Percentiles rank a stretch among this genome's conserved stretches.
phyloP scores from a whole-genome alignment of 2,888 invertebrate species.

The Agrochola lychnidis region DNA sequence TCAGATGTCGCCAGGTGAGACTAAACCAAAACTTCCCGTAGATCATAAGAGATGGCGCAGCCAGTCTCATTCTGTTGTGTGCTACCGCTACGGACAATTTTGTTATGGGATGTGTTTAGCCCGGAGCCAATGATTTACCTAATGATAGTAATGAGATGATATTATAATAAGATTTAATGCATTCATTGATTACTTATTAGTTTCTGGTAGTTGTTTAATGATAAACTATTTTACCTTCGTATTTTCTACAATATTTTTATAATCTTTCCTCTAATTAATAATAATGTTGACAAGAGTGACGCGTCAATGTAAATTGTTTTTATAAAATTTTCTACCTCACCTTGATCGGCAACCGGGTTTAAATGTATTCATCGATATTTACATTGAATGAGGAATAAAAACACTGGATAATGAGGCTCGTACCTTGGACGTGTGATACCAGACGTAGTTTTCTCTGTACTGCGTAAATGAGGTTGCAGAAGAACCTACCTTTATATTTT shows the following conservation, averaged over 20 bases:
- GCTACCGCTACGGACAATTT: not conserved
- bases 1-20: conserved; percentile 72
- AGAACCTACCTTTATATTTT: conserved; percentile 34
- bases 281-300: conserved; percentile 28
- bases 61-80: conserved; percentile 59
- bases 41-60: conserved; percentile 77
- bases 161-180: conserved; percentile 23
- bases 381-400: conserved; percentile 65
- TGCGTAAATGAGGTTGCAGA: conserved; percentile 51
- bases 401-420: conserved; percentile 57
- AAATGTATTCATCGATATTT: conserved; percentile 63
- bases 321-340: conserved; percentile 50
- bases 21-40: conserved; percentile 48
- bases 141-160: conserved; percentile 38
- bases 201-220: not conserved
- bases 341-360: conserved; percentile 60
- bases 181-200: conserved; percentile 15
- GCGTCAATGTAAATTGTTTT: conserved; percentile 50
- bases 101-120: conserved; percentile 23
- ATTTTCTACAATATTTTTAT: conserved; percentile 24
- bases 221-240: not conserved
- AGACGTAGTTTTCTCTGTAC: conserved; percentile 52
- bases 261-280: conserved; percentile 46
- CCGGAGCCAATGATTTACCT: conserved; percentile 35
- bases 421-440: conserved; percentile 51